Evolutionary conservation across 2,797 vertebrate species (phyloP), one percentile per base, ranked within the genome.

Genomic region (Centroberyx gerrardi): DNA sequence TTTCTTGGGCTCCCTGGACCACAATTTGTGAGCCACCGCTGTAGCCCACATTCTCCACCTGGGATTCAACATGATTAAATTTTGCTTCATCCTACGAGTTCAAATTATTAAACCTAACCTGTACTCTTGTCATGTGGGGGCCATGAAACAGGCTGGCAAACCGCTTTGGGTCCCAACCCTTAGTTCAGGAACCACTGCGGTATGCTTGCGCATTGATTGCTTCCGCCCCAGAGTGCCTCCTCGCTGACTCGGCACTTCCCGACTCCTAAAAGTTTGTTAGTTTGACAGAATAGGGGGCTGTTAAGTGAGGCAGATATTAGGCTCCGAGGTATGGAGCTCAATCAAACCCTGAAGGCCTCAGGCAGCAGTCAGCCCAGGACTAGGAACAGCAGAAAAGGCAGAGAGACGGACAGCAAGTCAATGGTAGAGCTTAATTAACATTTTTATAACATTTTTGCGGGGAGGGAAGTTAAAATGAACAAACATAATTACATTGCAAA

Each of bases 201-300:
- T 56, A 74, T 49, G 49, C 14, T 64, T 10, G 9, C 68, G 53
- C 76, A 65, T 55, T 53, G 66, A 83, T 73, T 78, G 44, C 40
- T 63, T 67, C 44, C 5, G 54, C 60, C 3, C 29, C 52, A n/a
- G 31, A 79, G 74, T 62, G 68, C 65, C 63, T 68, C 1, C 3
- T 10, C 38, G 68, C 79, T 76, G 83, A 88, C 61, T 73, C 62
- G 0, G 78, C 77, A 83, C 72, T 65, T 84, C 13, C 0, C 8
- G 44, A 70, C 75, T 76, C 52, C 40, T 62, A 53, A 70, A 78
- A 77, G 13, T 59, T 72, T 44, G 63, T 67, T 42, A 64, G 62
- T 60, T 80, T 77, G 84, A 87, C 84, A 81, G 86, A 77, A 67
- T 51, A n/a, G 22, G 61, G 36, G 40, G 44, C 10, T 52, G 68